phyloP scores from a whole-genome alignment of 2,888 invertebrate species.

The Brenthis ino region DNA sequence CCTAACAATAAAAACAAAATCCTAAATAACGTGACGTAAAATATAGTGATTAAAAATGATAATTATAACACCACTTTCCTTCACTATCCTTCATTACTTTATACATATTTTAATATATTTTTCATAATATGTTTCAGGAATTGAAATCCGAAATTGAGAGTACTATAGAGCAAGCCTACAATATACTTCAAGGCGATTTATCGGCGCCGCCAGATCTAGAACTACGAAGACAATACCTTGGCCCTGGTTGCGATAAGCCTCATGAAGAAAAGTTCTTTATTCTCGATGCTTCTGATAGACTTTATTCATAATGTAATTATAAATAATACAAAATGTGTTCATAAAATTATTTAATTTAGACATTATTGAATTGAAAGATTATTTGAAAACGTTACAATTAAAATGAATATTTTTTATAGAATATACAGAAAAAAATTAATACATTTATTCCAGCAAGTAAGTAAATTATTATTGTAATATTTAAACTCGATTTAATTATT shows the following conservation, averaged over 20 bases:
- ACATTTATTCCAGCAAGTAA: too few species aligned
- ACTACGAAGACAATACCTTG: slow-evolving; percentile 68
- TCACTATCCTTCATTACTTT: too few species aligned
- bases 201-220: slow-evolving; percentile 77
- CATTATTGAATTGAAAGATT: background rate
- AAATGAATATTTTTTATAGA: too few species aligned
- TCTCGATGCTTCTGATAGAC: slow-evolving; percentile 48
- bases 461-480: too few species aligned
- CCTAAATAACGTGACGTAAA: too few species aligned
- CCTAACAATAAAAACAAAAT: too few species aligned
- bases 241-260: slow-evolving; percentile 72
- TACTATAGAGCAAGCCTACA: slow-evolving; percentile 77
- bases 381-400: too few species aligned
- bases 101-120: slow-evolving; percentile 13
- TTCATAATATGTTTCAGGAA: slow-evolving; percentile 57
- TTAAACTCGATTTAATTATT: too few species aligned
- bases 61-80: too few species aligned
- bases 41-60: too few species aligned
- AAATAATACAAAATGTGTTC: background rate
- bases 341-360: background rate
- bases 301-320: slow-evolving; percentile 1
- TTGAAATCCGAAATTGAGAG: slow-evolving; percentile 73
- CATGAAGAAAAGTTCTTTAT: slow-evolving; percentile 72
- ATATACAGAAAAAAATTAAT: too few species aligned
- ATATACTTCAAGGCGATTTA: slow-evolving; percentile 79